These are phyloP conservation scores for Rousettus madagascariensis DNA, from an alignment of 2,797 vertebrate genomes.

Conservation along the genomic window DNA sequence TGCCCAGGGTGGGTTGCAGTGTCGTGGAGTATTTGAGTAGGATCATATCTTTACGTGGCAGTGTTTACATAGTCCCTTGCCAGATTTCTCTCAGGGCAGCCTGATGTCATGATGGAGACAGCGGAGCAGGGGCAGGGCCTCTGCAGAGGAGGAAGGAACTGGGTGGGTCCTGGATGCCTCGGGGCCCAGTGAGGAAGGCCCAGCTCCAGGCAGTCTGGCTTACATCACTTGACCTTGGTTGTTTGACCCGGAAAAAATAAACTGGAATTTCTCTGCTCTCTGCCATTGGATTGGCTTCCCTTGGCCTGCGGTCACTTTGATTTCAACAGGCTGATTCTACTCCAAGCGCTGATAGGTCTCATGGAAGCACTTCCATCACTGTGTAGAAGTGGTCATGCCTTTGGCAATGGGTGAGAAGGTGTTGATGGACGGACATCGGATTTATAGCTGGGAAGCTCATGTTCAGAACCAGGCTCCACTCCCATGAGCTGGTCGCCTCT, in stretches of 20 bases:
- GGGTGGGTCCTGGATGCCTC: too few species aligned
- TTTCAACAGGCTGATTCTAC: neutral
- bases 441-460: neutral
- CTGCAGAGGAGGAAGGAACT: neutral
- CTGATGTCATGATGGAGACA: neutral
- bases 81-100: neutral
- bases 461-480: neutral
- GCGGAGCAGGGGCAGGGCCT: neutral
- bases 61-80: neutral
- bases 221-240: neutral
- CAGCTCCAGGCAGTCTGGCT: neutral
- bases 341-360: neutral
- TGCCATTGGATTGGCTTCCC: neutral
- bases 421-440: rapidly evolving
- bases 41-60: neutral
- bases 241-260: neutral
- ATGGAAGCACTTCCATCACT: rapidly evolving
- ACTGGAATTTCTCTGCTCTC: neutral
- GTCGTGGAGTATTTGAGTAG: neutral
- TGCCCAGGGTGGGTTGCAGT: neutral
- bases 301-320: neutral
- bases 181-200: neutral
- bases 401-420: rapidly evolving
- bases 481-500: rapidly evolving
- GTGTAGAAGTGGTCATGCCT: neutral